Conservation (phyloP, 2,888 invertebrate genomes). For the Stegophylla sp. region DNA sequence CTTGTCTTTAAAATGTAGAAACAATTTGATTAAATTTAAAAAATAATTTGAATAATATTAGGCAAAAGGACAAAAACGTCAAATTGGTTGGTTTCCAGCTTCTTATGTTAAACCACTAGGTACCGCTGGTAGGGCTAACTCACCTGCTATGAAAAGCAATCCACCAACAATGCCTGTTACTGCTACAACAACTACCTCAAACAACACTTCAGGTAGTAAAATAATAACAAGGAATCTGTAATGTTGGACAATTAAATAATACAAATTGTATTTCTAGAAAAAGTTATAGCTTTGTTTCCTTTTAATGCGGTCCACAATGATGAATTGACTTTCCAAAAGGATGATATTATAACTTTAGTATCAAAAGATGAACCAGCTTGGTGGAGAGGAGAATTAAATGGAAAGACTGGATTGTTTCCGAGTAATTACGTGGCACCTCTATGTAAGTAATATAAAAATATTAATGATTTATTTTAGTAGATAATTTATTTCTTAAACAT, state of each 20-base stretch:
- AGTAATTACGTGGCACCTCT: conserved; percentile 90
- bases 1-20: not conserved
- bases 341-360: conserved; percentile 86
- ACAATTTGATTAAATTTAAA: not conserved
- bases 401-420: conserved; percentile 89
- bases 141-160: conserved; percentile 49
- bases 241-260: not conserved
- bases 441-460: conserved; percentile 68
- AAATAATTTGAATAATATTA: conserved; percentile 61
- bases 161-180: conserved; percentile 22
- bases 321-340: conserved; percentile 90
- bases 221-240: not conserved
- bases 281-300: conserved; percentile 90
- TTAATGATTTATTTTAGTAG: not conserved
- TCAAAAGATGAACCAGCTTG: conserved; percentile 94
- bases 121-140: conserved; percentile 61
- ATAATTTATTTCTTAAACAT: not conserved
- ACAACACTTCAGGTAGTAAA: conserved; percentile 8
- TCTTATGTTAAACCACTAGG: conserved; percentile 84
- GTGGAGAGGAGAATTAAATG: conserved; percentile 95
- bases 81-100: conserved; percentile 99
- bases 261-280: conserved; percentile 68
- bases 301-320: conserved; percentile 95
- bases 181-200: conserved; percentile 20
- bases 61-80: conserved; percentile 81